Conservation (phyloP, 2,888 invertebrate genomes). For the Tachina grossa region DNA sequence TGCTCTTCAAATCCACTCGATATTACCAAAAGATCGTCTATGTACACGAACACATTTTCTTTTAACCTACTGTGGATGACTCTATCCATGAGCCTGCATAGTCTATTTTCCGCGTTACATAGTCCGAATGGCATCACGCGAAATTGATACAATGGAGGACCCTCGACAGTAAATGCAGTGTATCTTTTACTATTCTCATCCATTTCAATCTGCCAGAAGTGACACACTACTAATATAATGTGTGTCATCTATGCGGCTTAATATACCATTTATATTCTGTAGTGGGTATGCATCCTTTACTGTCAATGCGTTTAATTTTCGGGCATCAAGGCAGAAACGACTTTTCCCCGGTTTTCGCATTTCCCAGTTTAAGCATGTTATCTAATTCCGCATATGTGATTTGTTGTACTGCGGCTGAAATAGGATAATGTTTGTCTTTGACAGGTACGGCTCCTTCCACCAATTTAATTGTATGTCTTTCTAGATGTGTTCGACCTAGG, state of each 20-base stretch:
- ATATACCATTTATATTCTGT: neutral
- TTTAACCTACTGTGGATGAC: too few relatives aligned
- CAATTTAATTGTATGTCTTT: neutral
- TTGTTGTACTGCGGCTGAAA: neutral
- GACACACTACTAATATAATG: neutral
- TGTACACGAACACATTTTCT: too few relatives aligned
- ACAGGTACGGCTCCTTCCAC: neutral
- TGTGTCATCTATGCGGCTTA: neutral
- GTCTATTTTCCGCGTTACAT: neutral
- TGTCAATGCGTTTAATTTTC: neutral
- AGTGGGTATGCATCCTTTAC: neutral
- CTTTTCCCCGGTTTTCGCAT: neutral
- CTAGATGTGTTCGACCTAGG: neutral
- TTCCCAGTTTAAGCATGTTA: neutral
- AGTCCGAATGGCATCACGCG: neutral
- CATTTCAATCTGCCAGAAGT: too few relatives aligned
- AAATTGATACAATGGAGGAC: neutral
- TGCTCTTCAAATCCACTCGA: too few relatives aligned
- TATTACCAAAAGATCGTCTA: too few relatives aligned
- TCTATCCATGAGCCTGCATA: too few relatives aligned
- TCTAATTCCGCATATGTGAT: neutral
- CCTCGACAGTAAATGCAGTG: neutral
- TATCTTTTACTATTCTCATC: too few relatives aligned
- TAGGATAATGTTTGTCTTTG: neutral
- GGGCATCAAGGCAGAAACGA: neutral